Evolutionary conservation across 2,888 invertebrate species (phyloP).

Genomic region (Lochmaea capreae): DNA sequence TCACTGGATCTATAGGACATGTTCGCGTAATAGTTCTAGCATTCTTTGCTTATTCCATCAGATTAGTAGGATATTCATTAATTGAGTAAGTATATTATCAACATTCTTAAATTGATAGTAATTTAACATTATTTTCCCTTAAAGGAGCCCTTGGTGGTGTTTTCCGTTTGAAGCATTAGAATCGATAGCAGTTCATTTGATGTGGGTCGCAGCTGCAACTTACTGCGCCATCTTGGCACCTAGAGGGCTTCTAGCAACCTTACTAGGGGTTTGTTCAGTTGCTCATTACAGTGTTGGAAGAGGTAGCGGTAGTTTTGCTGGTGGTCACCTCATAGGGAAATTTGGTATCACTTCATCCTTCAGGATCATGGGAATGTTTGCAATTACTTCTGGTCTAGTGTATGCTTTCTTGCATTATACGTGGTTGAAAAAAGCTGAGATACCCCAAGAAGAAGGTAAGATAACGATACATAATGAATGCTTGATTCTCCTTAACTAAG

Average conservation of each 20-base stretch:
- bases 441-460: conserved; percentile 45
- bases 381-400: conserved; percentile 76
- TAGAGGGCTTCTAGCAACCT: conserved; percentile 83
- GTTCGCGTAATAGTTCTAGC: conserved; percentile 87
- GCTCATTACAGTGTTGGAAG: conserved; percentile 89
- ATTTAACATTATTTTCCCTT: conserved; percentile 45
- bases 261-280: conserved; percentile 89
- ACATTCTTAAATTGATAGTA: conserved; percentile 8
- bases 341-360: conserved; percentile 83
- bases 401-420: conserved; percentile 79
- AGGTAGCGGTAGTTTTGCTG: conserved; percentile 85
- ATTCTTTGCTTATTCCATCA: conserved; percentile 85
- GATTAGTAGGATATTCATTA: conserved; percentile 86
- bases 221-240: conserved; percentile 89
- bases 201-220: conserved; percentile 93
- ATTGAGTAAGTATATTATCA: conserved; percentile 76
- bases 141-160: conserved; percentile 88
- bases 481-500: not conserved
- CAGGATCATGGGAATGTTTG: conserved; percentile 81
- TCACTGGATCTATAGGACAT: conserved; percentile 84
- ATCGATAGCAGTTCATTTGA: conserved; percentile 84
- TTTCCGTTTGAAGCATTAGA: conserved; percentile 91
- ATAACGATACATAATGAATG: conserved; percentile 1
- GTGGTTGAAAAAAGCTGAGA: conserved; percentile 75
- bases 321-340: conserved; percentile 81